A percentile compares a stretch with the other conserved stretches of the same genome.
phyloP scores from a whole-genome alignment of 2,888 invertebrate species.

The Bombylius major region DNA sequence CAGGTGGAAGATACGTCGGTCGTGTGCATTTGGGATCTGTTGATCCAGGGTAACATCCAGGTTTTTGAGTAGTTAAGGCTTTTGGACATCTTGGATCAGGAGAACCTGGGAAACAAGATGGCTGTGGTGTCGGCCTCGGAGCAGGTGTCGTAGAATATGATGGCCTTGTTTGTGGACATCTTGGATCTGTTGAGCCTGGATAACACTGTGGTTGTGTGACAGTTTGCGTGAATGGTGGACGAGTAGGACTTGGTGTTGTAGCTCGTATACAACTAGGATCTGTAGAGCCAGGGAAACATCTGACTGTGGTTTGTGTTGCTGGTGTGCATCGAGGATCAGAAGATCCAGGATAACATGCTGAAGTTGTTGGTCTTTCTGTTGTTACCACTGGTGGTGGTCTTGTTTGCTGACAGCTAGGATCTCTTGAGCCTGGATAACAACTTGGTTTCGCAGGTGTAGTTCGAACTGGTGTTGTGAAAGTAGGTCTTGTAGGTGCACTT shows the following conservation, averaged over 20 bases:
- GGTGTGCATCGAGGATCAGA: slow-evolving; percentile 17
- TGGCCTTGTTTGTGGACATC: slow-evolving; percentile 19
- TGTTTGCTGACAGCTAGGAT: slow-evolving; percentile 27
- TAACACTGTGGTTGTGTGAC: slow-evolving; percentile 12
- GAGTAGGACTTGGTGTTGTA: too few species aligned
- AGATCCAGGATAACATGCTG: slow-evolving; percentile 32
- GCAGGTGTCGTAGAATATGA: slow-evolving; percentile 7
- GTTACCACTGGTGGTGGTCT: slow-evolving; percentile 12
- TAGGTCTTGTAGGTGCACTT: too few species aligned
- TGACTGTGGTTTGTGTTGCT: slow-evolving; percentile 15
- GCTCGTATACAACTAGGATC: slow-evolving; percentile 10
- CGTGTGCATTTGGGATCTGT: slow-evolving; percentile 27
- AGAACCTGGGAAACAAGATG: slow-evolving; percentile 31
- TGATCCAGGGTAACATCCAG: slow-evolving; percentile 20
- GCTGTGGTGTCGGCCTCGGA: slow-evolving; percentile 13
- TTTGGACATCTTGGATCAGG: slow-evolving; percentile 31
- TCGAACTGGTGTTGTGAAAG: too few species aligned
- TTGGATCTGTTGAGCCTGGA: slow-evolving; percentile 25
- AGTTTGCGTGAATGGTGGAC: too few species aligned
- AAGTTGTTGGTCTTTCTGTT: slow-evolving; percentile 18
- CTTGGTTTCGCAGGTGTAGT: slow-evolving; percentile 18
- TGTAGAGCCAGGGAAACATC: slow-evolving; percentile 23
- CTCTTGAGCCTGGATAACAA: slow-evolving; percentile 25
- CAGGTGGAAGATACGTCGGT: slow-evolving; percentile 4
- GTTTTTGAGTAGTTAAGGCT: neutral